Conservation (phyloP, 2,797 vertebrate species). For the Orestias chungarensis region DNA sequence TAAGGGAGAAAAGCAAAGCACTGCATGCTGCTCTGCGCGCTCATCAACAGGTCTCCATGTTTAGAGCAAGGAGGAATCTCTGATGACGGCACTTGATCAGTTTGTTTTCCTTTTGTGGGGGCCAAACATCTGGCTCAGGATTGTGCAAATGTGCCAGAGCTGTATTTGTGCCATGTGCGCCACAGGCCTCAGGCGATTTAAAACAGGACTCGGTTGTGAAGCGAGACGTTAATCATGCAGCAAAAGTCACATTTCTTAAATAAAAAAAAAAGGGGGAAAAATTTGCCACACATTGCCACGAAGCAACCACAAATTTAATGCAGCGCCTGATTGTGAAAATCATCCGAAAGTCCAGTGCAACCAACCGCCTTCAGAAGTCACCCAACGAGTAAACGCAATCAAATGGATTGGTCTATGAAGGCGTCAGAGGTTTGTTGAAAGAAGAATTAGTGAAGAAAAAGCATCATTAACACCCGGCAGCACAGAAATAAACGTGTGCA, state of each 20-base stretch:
- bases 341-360: background rate
- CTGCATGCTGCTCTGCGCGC: constrained; percentile 39
- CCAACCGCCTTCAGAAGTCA: background rate
- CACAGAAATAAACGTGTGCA: background rate
- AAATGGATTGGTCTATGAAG: background rate
- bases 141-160: constrained; percentile 15
- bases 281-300: constrained; percentile 1
- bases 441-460: background rate
- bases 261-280: background rate
- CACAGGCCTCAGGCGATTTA: constrained; percentile 36
- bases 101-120: constrained; percentile 50
- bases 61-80: constrained; percentile 45
- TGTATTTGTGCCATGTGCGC: constrained; percentile 31
- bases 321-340: background rate
- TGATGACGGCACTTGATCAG: constrained; percentile 66
- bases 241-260: constrained; percentile 9
- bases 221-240: constrained; percentile 38
- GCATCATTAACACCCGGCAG: background rate
- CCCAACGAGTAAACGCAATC: background rate
- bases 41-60: constrained; percentile 53
- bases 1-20: constrained; percentile 27
- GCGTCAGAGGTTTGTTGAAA: background rate
- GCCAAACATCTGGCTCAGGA: constrained; percentile 61
- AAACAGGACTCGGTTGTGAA: constrained; percentile 47
- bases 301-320: background rate